These are phyloP conservation scores for Bombylius major DNA, from an alignment of 2,888 invertebrate genomes.

Conservation along the genomic window DNA sequence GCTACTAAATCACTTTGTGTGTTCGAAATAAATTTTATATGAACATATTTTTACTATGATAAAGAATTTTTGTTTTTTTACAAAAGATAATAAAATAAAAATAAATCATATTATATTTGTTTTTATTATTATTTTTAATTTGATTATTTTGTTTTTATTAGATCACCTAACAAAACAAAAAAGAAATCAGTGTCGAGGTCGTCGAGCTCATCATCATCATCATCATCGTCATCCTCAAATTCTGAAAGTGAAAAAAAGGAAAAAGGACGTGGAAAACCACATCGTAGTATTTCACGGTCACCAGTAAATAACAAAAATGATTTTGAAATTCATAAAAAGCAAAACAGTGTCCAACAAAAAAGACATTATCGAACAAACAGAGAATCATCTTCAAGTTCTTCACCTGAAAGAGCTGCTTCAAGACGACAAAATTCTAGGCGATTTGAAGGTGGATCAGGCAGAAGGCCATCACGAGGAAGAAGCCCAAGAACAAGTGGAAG, in stretches of 20 bases:
- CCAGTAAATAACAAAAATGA: slow-evolving; percentile 40
- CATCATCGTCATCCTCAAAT: slow-evolving; percentile 21
- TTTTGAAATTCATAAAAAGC: slow-evolving; percentile 62
- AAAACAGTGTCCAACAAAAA: slow-evolving; percentile 73
- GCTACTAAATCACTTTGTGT: too few relatives aligned
- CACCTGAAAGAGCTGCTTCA: slow-evolving; percentile 25
- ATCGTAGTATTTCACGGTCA: slow-evolving; percentile 29
- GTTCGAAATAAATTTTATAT: too few relatives aligned
- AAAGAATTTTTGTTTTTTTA: too few relatives aligned
- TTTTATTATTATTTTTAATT: too few relatives aligned
- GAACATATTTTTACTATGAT: too few relatives aligned
- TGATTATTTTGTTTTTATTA: slow-evolving; percentile 4
- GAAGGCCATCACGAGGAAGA: slow-evolving; percentile 18
- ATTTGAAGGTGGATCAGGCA: slow-evolving; percentile 20
- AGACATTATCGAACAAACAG: slow-evolving; percentile 79
- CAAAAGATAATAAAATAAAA: too few relatives aligned
- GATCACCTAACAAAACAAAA: slow-evolving; percentile 22
- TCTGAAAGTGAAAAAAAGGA: slow-evolving; percentile 31
- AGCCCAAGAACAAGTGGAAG: slow-evolving; percentile 16
- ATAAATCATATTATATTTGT: too few relatives aligned
- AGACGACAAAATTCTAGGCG: slow-evolving; percentile 18
- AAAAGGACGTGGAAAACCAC: slow-evolving; percentile 33
- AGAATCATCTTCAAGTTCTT: slow-evolving; percentile 56
- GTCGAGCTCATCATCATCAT: slow-evolving; percentile 23
- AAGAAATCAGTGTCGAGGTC: slow-evolving; percentile 20